Evolutionary conservation across 2,797 vertebrate species (phyloP).

Genomic region (Denticeps clupeoides): DNA sequence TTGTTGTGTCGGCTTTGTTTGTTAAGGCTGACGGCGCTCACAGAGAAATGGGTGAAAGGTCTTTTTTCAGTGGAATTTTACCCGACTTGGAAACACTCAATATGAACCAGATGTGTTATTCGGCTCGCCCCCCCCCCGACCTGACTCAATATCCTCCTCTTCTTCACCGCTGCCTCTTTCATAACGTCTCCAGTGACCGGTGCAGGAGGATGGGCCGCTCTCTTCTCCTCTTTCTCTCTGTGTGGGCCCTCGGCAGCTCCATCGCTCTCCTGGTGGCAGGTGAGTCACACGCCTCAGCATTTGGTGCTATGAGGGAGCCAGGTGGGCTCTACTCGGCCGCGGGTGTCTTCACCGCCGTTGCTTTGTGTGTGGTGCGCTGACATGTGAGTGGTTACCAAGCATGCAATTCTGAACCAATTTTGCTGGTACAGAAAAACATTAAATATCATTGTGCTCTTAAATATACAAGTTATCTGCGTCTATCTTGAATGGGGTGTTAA

Average conservation of each 20-base stretch:
- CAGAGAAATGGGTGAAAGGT: constrained; percentile 69
- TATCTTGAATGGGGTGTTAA: too few species aligned
- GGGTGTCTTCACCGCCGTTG: too few species aligned
- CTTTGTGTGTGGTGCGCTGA: too few species aligned
- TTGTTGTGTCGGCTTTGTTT: constrained; percentile 29
- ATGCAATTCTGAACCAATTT: too few species aligned
- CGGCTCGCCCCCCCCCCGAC: constrained; percentile 9
- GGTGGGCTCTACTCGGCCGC: too few species aligned
- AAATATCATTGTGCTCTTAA: too few species aligned
- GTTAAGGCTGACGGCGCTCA: constrained; percentile 26
- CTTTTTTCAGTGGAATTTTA: constrained; percentile 47
- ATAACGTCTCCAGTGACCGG: constrained; percentile 41
- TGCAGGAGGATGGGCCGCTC: constrained; percentile 50
- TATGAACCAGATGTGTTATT: constrained; percentile 57
- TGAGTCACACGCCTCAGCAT: constrained; percentile 21
- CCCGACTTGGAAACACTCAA: constrained; percentile 44
- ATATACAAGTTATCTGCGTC: too few species aligned
- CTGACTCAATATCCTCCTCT: constrained; percentile 23
- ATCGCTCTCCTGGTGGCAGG: constrained; percentile 41
- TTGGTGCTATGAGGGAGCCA: background rate
- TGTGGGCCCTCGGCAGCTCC: constrained; percentile 47
- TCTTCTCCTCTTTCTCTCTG: constrained; percentile 50
- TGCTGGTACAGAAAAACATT: too few species aligned
- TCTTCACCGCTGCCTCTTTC: constrained; percentile 33
- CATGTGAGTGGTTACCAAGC: too few species aligned